Evolutionary conservation across 2,797 vertebrate genomes (phyloP).

Genomic region (Ficedula albicollis): DNA sequence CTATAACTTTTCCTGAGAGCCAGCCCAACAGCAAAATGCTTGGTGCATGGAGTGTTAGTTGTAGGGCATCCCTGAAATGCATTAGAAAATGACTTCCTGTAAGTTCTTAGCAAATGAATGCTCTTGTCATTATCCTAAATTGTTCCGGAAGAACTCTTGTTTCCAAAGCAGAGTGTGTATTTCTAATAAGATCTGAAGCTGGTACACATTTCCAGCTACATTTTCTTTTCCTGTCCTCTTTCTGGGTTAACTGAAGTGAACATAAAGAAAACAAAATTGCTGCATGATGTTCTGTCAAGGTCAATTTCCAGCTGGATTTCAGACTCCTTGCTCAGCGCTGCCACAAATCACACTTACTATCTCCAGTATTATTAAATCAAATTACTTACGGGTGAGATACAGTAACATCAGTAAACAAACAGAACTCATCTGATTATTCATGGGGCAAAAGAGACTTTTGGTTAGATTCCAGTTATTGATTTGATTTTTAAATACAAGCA

Average conservation of each 20-base stretch:
- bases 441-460: background rate
- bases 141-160: background rate
- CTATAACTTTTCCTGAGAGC: background rate
- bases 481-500: background rate
- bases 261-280: background rate
- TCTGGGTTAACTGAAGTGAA: background rate
- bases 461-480: background rate
- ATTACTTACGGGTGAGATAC: conserved; percentile 46
- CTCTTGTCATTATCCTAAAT: background rate
- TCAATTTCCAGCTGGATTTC: background rate
- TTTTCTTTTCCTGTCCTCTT: background rate
- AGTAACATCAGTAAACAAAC: conserved; percentile 41
- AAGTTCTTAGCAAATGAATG: background rate
- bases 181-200: background rate
- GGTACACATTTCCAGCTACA: background rate
- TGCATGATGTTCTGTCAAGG: background rate
- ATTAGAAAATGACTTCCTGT: background rate
- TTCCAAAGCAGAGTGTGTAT: background rate
- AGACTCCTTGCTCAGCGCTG: background rate
- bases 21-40: background rate
- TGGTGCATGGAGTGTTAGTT: background rate
- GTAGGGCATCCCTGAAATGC: background rate
- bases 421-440: background rate
- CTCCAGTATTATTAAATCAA: conserved; percentile 49
- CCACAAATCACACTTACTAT: background rate